Evolutionary conservation across 2,888 invertebrate species (phyloP).

Genomic region (Eupithecia exiguata): DNA sequence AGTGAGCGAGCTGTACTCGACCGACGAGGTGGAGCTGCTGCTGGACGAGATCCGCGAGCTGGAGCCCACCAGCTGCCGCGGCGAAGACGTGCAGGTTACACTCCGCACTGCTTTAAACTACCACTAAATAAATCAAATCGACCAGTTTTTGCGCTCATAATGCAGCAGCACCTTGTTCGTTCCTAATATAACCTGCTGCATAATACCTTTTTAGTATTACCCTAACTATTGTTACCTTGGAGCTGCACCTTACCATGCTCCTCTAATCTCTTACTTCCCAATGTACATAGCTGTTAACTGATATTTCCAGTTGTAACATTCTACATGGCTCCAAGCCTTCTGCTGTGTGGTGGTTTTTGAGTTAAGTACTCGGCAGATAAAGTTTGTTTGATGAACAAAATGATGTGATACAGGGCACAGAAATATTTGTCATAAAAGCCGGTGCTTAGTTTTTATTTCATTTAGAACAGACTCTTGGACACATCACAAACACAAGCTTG

Average conservation of each 20-base stretch:
- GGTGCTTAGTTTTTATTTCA: too few relatives aligned
- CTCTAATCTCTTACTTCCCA: background rate
- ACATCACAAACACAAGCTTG: background rate
- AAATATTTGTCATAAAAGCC: background rate
- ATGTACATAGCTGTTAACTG: background rate
- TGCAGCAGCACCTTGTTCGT: background rate
- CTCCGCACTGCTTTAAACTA: background rate
- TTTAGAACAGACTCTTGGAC: too few relatives aligned
- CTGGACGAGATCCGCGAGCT: conserved; percentile 82
- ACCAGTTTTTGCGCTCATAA: background rate
- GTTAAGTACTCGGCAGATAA: background rate
- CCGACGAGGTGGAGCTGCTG: conserved; percentile 83
- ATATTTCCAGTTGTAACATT: background rate
- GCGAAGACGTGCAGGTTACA: conserved; percentile 76
- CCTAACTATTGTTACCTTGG: background rate
- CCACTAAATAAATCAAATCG: background rate
- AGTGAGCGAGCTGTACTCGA: conserved; percentile 82
- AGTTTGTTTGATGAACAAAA: background rate
- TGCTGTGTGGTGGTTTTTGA: background rate
- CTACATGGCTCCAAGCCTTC: background rate
- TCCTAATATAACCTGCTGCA: background rate
- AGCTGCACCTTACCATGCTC: too few relatives aligned
- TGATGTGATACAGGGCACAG: background rate
- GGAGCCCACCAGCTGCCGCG: conserved; percentile 81
- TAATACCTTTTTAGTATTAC: background rate